phyloP scores from a whole-genome alignment of 1,140 invertebrate genomes.

The Panulirus ornatus region DNA sequence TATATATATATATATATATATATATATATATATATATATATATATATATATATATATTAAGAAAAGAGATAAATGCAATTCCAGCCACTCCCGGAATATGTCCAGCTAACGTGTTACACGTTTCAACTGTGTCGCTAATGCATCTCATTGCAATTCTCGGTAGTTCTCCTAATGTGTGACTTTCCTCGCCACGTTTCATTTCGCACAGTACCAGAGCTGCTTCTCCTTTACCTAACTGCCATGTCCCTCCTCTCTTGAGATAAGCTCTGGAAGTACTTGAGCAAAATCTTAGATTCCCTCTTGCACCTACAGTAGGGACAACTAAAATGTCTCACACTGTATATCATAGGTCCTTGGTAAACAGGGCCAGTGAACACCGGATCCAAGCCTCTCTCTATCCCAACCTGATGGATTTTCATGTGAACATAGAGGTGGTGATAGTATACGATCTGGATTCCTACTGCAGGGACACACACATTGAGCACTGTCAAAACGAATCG shows the following conservation, averaged over 20 bases:
- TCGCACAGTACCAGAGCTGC: too few relatives aligned
- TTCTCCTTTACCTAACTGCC: conserved; percentile 35
- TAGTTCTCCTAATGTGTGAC: too few relatives aligned
- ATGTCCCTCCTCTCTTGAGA: conserved; percentile 24
- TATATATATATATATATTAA: too few relatives aligned
- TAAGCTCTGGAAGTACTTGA: conserved; percentile 30
- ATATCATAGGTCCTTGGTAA: conserved; percentile 34
- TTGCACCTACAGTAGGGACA: conserved; percentile 50
- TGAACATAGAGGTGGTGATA: conserved; percentile 34
- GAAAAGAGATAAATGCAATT: too few relatives aligned
- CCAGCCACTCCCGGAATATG: too few relatives aligned
- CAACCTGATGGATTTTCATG: conserved; percentile 42
- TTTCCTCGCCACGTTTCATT: too few relatives aligned
- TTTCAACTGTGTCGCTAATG: too few relatives aligned
- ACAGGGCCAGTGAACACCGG: conserved; percentile 34
- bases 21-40: too few relatives aligned
- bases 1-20: too few relatives aligned
- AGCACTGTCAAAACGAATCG: not conserved
- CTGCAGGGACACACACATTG: conserved; percentile 20
- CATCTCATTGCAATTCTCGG: too few relatives aligned
- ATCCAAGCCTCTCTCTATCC: conserved; percentile 35
- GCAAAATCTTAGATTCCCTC: conserved; percentile 6
- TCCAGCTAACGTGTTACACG: too few relatives aligned
- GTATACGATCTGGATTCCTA: conserved; percentile 30
- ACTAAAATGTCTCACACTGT: conserved; percentile 44